A percentile compares a stretch with the other conserved stretches of the same genome.
These are phyloP conservation scores for Cheilosia vulpina DNA, from an alignment of 2,888 invertebrate species.

Conservation along the genomic window DNA sequence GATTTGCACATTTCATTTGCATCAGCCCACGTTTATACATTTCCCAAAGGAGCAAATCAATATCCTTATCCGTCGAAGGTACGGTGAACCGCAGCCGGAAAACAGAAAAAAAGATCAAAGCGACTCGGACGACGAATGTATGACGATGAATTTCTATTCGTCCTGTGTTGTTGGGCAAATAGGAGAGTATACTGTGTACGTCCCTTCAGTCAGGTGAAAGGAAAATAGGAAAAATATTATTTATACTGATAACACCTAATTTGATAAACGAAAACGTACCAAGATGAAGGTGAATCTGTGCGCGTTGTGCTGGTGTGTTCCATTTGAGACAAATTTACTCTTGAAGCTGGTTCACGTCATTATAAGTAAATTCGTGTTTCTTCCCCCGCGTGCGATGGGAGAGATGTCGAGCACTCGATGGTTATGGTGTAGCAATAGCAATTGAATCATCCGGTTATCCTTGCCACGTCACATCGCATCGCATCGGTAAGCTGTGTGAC, in stretches of 20 bases:
- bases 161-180: neutral
- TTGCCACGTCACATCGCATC: neutral
- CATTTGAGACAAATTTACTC: slow-evolving; percentile 1
- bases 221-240: slow-evolving; percentile 24
- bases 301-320: neutral
- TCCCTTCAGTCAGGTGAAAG: slow-evolving; percentile 45
- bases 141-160: neutral
- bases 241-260: slow-evolving; percentile 6
- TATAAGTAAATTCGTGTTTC: slow-evolving; percentile 3
- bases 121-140: slow-evolving; percentile 4
- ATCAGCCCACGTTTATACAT: neutral
- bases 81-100: neutral
- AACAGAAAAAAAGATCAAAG: slow-evolving; percentile 16
- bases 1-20: slow-evolving; percentile 25
- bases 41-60: slow-evolving; percentile 1
- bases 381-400: neutral
- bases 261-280: neutral
- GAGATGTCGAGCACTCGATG: slow-evolving; percentile 17
- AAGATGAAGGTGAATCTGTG: slow-evolving; percentile 4
- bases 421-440: slow-evolving; percentile 17
- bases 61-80: neutral
- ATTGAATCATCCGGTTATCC: slow-evolving; percentile 51
- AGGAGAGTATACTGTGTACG: too few relatives aligned
- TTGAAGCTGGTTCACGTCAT: neutral
- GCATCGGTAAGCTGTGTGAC: neutral